Evolutionary conservation across 2,888 invertebrate genomes (phyloP).

Genomic region (Aplocera efformata): DNA sequence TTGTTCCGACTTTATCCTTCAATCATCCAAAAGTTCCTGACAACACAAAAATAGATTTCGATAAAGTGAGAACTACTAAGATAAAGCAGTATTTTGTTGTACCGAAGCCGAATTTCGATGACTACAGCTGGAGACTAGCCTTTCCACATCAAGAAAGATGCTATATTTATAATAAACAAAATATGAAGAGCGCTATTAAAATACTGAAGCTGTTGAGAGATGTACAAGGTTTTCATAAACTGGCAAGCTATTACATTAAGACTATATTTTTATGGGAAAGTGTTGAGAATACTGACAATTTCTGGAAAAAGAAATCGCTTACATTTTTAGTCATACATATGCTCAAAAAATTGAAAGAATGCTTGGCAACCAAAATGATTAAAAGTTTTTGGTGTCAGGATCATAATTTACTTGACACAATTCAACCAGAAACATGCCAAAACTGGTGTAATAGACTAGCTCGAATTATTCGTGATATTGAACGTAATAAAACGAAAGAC

Average conservation of each 20-base stretch:
- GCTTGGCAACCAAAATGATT: slow-evolving; percentile 38
- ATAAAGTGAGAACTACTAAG: slow-evolving; percentile 33
- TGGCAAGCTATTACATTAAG: slow-evolving; percentile 61
- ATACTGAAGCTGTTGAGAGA: slow-evolving; percentile 54
- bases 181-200: slow-evolving; percentile 52
- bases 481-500: slow-evolving; percentile 35
- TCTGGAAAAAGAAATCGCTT: slow-evolving; percentile 50
- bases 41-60: slow-evolving; percentile 41
- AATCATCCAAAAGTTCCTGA: slow-evolving; percentile 42
- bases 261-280: slow-evolving; percentile 58
- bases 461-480: slow-evolving; percentile 43
- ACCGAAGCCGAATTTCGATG: slow-evolving; percentile 51
- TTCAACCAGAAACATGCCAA: slow-evolving; percentile 44
- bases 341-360: slow-evolving; percentile 45
- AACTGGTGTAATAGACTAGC: slow-evolving; percentile 50
- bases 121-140: slow-evolving; percentile 54
- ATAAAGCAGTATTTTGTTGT: slow-evolving; percentile 49
- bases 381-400: slow-evolving; percentile 54
- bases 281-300: slow-evolving; percentile 30
- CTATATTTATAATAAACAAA: slow-evolving; percentile 43
- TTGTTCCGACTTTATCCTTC: slow-evolving; percentile 56
- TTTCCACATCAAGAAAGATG: slow-evolving; percentile 57
- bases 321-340: slow-evolving; percentile 48
- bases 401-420: slow-evolving; percentile 49
- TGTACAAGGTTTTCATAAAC: slow-evolving; percentile 48